Percentiles rank a stretch among this genome's conserved stretches.
Conservation (phyloP, 2,797 vertebrate species). For the Chiroxiphia lanceolata region DNA sequence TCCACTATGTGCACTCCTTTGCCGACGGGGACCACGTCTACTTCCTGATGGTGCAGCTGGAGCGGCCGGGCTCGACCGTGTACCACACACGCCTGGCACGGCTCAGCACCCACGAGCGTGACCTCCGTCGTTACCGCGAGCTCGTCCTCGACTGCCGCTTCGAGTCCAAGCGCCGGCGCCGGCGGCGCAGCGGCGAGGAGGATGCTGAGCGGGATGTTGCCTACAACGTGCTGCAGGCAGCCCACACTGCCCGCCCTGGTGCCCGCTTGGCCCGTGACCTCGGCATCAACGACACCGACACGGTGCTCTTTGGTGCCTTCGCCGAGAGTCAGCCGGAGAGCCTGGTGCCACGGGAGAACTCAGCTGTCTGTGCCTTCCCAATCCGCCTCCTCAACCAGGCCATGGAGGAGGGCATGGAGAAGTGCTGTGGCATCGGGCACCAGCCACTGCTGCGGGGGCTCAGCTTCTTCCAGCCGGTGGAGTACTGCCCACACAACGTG, state of each 20-base stretch:
- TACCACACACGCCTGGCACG: slow-evolving; percentile 88
- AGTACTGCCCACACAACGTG: slow-evolving; percentile 90
- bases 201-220: slow-evolving; percentile 69
- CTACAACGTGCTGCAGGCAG: slow-evolving; percentile 89
- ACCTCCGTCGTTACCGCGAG: slow-evolving; percentile 86
- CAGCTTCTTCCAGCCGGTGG: slow-evolving; percentile 85
- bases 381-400: slow-evolving; percentile 80
- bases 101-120: slow-evolving; percentile 80
- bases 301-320: slow-evolving; percentile 89
- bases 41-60: slow-evolving; percentile 88
- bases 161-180: slow-evolving; percentile 84
- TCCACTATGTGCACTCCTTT: slow-evolving; percentile 91
- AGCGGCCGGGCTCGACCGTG: slow-evolving; percentile 57
- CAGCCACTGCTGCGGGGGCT: slow-evolving; percentile 84
- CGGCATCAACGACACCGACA: slow-evolving; percentile 75
- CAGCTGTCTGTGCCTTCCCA: slow-evolving; percentile 91
- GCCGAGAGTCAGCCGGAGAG: slow-evolving; percentile 72
- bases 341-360: slow-evolving; percentile 68
- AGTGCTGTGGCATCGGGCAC: slow-evolving; percentile 78
- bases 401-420: slow-evolving; percentile 84
- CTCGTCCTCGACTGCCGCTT: slow-evolving; percentile 89
- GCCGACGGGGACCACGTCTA: slow-evolving; percentile 82
- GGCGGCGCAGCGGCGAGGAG: not conserved
- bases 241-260: slow-evolving; percentile 82
- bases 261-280: slow-evolving; percentile 83